phyloP scores from a whole-genome alignment of 1,140 invertebrate genomes.

The Apis laboriosa region DNA sequence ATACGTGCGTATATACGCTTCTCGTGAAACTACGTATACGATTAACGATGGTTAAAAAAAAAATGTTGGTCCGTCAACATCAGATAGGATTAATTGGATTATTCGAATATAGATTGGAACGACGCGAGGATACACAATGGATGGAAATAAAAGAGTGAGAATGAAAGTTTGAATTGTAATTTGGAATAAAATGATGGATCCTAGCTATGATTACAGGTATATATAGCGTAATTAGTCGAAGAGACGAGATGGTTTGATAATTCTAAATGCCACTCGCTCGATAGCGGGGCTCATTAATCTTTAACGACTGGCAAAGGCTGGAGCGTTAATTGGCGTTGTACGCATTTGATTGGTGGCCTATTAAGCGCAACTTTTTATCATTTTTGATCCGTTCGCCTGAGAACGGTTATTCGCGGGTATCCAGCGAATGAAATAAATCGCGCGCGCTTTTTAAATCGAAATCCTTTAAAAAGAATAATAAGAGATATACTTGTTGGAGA shows the following conservation, averaged over 20 bases:
- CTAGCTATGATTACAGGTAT: background rate
- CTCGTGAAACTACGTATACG: background rate
- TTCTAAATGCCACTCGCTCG: constrained; percentile 18
- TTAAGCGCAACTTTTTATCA: background rate
- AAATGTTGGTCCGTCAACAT: constrained; percentile 17
- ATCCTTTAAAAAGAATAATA: background rate
- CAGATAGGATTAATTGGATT: constrained; percentile 41
- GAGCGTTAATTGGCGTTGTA: background rate
- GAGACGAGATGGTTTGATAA: constrained; percentile 14
- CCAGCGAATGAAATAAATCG: background rate
- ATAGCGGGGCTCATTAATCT: constrained; percentile 22
- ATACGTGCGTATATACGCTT: background rate
- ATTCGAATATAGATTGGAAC: background rate
- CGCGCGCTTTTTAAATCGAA: background rate
- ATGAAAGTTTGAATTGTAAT: background rate
- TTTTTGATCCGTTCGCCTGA: background rate
- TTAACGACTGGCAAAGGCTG: background rate
- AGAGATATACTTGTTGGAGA: background rate
- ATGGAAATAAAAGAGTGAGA: background rate
- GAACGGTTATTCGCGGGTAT: background rate
- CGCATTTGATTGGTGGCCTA: background rate
- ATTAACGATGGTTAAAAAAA: constrained; percentile 28
- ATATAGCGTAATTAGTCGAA: background rate
- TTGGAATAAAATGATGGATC: background rate
- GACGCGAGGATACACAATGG: no score